Evolutionary conservation across 2,888 invertebrate genomes (phyloP).

Genomic region (Ganaspis brasiliensis): DNA sequence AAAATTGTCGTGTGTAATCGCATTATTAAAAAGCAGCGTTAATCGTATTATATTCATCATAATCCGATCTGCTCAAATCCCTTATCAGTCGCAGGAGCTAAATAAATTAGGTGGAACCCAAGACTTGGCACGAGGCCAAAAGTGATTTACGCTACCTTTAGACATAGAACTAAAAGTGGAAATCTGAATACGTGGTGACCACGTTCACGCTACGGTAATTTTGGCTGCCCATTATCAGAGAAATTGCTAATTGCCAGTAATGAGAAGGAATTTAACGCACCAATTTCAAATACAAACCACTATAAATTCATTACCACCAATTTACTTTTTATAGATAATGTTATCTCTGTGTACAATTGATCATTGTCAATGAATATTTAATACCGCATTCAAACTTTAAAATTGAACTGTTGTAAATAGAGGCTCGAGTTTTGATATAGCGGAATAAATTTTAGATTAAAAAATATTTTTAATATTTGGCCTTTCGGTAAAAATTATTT

Average conservation of each 20-base stretch:
- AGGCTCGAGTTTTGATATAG: too few relatives aligned
- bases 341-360: neutral
- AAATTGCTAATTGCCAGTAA: constrained; percentile 37
- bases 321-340: neutral
- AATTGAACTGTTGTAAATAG: neutral
- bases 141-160: constrained; percentile 30
- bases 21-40: neutral
- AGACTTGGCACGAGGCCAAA: constrained; percentile 29
- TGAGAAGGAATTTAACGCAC: neutral
- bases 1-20: neutral
- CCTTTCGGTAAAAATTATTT: too few relatives aligned
- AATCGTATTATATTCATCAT: constrained; percentile 27
- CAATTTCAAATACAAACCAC: neutral
- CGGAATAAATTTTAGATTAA: too few relatives aligned
- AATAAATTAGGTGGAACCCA: constrained; percentile 31
- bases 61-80: constrained; percentile 12
- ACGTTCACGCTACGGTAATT: constrained; percentile 34
- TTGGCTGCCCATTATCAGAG: constrained; percentile 20
- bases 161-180: constrained; percentile 37
- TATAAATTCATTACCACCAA: neutral
- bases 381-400: neutral
- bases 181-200: constrained; percentile 36
- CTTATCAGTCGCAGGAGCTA: constrained; percentile 33
- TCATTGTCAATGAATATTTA: neutral
- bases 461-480: too few relatives aligned